A percentile compares a stretch with the other conserved stretches of the same genome.
Evolutionary conservation across 1,140 invertebrate genomes (phyloP).

Genomic region (Helicoverpa armigera): DNA sequence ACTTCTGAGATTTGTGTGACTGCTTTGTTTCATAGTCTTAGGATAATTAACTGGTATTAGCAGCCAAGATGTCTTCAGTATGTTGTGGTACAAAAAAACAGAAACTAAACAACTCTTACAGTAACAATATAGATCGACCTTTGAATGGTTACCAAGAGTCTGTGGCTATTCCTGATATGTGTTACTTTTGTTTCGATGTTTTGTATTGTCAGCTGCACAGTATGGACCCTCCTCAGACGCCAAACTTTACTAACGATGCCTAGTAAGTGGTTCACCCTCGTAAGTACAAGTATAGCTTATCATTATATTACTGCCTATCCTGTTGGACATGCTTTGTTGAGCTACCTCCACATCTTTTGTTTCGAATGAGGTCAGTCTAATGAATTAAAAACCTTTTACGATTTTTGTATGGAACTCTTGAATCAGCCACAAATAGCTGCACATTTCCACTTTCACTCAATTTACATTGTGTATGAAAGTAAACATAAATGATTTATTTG

Average conservation of each 20-base stretch:
- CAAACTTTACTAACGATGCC: constrained; percentile 97
- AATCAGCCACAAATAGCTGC: neutral
- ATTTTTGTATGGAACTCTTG: constrained; percentile 10
- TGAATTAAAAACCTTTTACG: constrained; percentile 45
- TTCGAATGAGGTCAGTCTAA: constrained; percentile 54
- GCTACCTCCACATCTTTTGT: constrained; percentile 58
- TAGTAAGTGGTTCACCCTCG: constrained; percentile 90
- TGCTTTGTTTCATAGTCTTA: constrained; percentile 69
- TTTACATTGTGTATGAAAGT: constrained; percentile 40
- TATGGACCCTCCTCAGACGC: constrained; percentile 95
- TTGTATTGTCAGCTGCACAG: constrained; percentile 97
- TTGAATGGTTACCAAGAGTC: constrained; percentile 89
- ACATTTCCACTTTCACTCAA: constrained; percentile 42
- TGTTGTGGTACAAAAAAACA: constrained; percentile 96
- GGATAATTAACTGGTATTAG: constrained; percentile 65
- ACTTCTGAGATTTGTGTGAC: constrained; percentile 70
- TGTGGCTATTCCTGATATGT: constrained; percentile 97
- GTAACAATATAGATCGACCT: constrained; percentile 83
- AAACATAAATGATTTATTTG: constrained; percentile 39
- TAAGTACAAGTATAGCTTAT: constrained; percentile 47
- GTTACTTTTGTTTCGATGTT: constrained; percentile 99
- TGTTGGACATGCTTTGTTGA: constrained; percentile 61
- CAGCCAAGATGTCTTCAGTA: constrained; percentile 91
- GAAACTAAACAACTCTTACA: constrained; percentile 92
- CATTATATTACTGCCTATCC: constrained; percentile 42